phyloP scores from a whole-genome alignment of 2,113 vertebrate genomes.

The Dissostichus mawsoni region DNA sequence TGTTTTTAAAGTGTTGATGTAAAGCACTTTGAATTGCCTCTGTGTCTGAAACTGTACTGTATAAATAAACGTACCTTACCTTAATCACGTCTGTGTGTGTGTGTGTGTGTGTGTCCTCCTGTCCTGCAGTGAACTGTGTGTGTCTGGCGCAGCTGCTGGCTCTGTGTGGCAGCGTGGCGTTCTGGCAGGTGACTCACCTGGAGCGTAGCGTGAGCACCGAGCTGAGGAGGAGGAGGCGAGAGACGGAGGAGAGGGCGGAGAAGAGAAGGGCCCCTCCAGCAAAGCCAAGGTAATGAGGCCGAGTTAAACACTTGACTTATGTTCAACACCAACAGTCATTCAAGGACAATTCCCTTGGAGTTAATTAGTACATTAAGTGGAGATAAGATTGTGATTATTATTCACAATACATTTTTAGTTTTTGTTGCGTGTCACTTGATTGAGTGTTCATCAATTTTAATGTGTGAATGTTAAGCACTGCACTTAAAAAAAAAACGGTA shows the following conservation, averaged over 20 bases:
- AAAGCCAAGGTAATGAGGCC: constrained; percentile 78
- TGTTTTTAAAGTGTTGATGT: no score
- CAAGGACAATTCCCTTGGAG: not conserved
- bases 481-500: no score
- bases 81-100: constrained; percentile 4
- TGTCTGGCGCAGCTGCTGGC: constrained; percentile 90
- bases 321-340: no score
- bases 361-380: not conserved
- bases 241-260: constrained; percentile 86
- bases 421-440: not conserved
- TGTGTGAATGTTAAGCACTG: no score
- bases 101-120: constrained; percentile 41
- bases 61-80: no score
- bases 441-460: not conserved
- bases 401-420: not conserved
- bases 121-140: constrained; percentile 83
- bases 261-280: constrained; percentile 76
- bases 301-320: not conserved
- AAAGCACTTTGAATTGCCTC: no score
- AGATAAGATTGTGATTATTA: not conserved
- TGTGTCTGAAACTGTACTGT: no score
- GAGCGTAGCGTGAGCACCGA: constrained; percentile 92
- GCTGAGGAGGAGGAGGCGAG: constrained; percentile 89
- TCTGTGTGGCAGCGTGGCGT: constrained; percentile 92
- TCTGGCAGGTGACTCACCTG: constrained; percentile 93